Evolutionary conservation across 37 sponge, comb jelly and placozoan genomes (phyloP).

Genomic region (Geodia barretti): DNA sequence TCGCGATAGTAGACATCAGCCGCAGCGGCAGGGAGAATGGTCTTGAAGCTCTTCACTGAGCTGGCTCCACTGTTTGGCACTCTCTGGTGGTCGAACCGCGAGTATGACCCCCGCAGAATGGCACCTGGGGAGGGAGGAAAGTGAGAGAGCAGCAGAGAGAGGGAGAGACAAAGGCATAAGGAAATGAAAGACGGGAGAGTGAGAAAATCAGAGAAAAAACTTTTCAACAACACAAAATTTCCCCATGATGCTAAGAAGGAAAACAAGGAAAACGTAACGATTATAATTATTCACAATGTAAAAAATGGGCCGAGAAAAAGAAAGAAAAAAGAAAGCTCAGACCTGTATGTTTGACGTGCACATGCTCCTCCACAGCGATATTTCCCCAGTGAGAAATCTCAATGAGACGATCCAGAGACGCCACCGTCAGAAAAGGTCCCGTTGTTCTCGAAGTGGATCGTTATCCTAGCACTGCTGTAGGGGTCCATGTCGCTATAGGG

Average conservation of each 20-base stretch:
- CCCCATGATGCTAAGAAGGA: background rate
- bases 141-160: background rate
- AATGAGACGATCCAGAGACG: conserved; percentile 66
- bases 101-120: conserved; percentile 72
- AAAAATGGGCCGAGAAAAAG: too few species aligned
- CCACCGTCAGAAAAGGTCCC: conserved; percentile 83
- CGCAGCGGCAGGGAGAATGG: conserved; percentile 92
- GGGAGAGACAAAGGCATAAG: background rate
- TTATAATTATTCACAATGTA: too few species aligned
- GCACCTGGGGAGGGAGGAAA: conserved; percentile 32
- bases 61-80: conserved; percentile 84
- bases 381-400: conserved; percentile 99
- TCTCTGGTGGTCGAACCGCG: conserved; percentile 89
- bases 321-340: too few species aligned
- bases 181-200: background rate
- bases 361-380: conserved; percentile 93
- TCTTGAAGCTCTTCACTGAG: conserved; percentile 79
- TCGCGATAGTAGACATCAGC: conserved; percentile 94
- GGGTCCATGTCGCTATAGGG: conserved; percentile 71
- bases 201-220: too few species aligned
- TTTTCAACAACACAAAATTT: too few species aligned
- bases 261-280: background rate
- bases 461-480: conserved; percentile 38
- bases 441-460: conserved; percentile 93
- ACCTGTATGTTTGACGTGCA: conserved; percentile 82